phyloP scores from a whole-genome alignment of 2,888 invertebrate species.

The Seira ritae region DNA sequence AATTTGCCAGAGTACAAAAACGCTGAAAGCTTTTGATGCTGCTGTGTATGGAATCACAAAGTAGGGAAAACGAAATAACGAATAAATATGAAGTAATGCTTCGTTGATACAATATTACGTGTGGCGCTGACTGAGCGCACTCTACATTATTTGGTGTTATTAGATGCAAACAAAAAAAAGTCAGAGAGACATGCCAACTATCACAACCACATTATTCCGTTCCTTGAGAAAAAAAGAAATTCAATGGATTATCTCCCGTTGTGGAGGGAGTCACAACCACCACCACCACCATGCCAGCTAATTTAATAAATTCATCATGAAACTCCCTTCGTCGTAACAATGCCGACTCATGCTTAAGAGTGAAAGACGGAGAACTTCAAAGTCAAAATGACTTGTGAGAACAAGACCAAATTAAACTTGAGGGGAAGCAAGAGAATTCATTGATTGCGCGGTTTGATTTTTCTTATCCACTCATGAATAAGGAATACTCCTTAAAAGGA shows the following conservation, averaged over 20 bases:
- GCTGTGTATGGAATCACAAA: not conserved
- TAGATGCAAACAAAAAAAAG: not conserved
- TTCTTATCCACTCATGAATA: too few relatives aligned
- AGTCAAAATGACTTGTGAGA: not conserved
- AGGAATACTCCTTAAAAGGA: too few relatives aligned
- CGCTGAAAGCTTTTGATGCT: conserved; percentile 8
- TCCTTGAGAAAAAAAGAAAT: not conserved
- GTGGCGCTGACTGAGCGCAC: not conserved
- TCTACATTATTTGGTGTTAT: not conserved
- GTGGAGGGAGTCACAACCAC: too few relatives aligned
- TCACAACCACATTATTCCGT: not conserved
- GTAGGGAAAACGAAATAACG: not conserved
- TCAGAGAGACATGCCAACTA: not conserved
- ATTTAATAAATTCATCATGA: conserved; percentile 11
- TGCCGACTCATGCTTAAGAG: too few relatives aligned
- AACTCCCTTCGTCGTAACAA: too few relatives aligned
- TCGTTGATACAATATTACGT: not conserved
- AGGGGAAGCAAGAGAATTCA: not conserved
- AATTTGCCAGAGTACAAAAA: not conserved
- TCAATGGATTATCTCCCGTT: not conserved
- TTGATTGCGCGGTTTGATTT: too few relatives aligned
- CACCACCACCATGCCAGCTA: too few relatives aligned
- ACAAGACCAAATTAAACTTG: not conserved
- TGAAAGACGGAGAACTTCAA: not conserved
- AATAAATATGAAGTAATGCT: conserved; percentile 2